phyloP scores from a whole-genome alignment of 2,888 invertebrate genomes.

The Mesochorus sp. region DNA sequence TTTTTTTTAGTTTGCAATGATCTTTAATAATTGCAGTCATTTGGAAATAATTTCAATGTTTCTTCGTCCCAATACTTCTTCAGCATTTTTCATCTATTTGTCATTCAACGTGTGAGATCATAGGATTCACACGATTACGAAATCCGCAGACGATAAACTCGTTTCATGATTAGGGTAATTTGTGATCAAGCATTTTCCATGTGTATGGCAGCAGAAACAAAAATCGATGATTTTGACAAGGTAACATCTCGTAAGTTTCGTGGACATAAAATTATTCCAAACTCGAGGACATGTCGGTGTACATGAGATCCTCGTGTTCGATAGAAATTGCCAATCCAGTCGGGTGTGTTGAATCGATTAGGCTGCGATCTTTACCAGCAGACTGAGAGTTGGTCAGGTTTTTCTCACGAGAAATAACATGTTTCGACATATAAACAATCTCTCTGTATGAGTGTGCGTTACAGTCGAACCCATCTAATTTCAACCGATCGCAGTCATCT shows the following conservation, averaged over 20 bases:
- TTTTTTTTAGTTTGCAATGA: neutral
- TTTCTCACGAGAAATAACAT: slow-evolving; percentile 33
- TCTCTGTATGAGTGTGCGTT: neutral
- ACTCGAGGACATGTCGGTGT: slow-evolving; percentile 4
- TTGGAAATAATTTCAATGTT: neutral
- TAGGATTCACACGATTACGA: neutral
- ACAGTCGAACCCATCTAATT: too few relatives aligned
- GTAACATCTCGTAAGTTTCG: slow-evolving; percentile 22
- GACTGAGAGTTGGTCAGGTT: slow-evolving; percentile 37
- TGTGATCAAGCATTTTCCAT: slow-evolving; percentile 7
- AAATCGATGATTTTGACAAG: slow-evolving; percentile 21
- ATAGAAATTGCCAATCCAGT: slow-evolving; percentile 52
- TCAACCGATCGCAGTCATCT: too few relatives aligned
- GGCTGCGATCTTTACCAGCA: slow-evolving; percentile 16
- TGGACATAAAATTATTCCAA: slow-evolving; percentile 18
- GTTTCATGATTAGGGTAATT: neutral
- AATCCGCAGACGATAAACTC: neutral
- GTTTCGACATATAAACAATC: slow-evolving; percentile 15
- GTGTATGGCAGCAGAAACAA: slow-evolving; percentile 1
- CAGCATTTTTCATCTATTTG: neutral
- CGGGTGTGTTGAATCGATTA: slow-evolving; percentile 51
- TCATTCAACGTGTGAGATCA: neutral
- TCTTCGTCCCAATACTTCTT: neutral
- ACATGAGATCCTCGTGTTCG: neutral
- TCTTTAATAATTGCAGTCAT: neutral